Evolutionary conservation across 2,113 vertebrate genomes (phyloP).

Genomic region (Daphoenositta chrysoptera): DNA sequence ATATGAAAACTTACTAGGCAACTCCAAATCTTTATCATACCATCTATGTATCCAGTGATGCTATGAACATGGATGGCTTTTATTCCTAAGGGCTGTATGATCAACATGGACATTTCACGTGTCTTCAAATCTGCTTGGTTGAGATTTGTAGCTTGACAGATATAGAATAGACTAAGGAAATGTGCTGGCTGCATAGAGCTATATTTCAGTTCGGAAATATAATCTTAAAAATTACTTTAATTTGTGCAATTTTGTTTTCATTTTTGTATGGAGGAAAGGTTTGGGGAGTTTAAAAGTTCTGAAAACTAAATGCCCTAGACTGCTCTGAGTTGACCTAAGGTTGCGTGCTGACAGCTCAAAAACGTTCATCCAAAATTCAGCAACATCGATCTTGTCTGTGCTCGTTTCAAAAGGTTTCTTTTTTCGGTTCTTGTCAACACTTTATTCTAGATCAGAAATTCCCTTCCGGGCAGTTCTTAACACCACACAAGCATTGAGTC

Average conservation of each 20-base stretch:
- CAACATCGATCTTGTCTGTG: not conserved
- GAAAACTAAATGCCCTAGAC: not conserved
- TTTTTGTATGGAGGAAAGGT: not conserved
- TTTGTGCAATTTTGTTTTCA: not conserved
- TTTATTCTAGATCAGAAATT: not conserved
- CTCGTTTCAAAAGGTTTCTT: not conserved
- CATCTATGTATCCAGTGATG: not conserved
- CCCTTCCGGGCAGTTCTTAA: not conserved
- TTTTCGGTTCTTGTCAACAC: not conserved
- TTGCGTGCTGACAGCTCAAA: not conserved
- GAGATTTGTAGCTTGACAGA: not conserved
- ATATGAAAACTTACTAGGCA: not conserved
- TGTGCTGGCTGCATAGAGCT: not conserved
- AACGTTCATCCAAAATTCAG: not conserved
- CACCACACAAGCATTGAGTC: not conserved
- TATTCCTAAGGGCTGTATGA: not conserved
- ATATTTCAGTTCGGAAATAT: not conserved
- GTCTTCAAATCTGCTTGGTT: not conserved
- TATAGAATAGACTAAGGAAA: not conserved
- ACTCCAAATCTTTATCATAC: not conserved
- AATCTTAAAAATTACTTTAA: not conserved
- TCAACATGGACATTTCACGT: not conserved
- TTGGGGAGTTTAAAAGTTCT: not conserved
- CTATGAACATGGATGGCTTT: not conserved
- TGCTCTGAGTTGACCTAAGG: not conserved